Evolutionary conservation across 2,113 vertebrate genomes (phyloP).

Genomic region (Silurus glanis): DNA sequence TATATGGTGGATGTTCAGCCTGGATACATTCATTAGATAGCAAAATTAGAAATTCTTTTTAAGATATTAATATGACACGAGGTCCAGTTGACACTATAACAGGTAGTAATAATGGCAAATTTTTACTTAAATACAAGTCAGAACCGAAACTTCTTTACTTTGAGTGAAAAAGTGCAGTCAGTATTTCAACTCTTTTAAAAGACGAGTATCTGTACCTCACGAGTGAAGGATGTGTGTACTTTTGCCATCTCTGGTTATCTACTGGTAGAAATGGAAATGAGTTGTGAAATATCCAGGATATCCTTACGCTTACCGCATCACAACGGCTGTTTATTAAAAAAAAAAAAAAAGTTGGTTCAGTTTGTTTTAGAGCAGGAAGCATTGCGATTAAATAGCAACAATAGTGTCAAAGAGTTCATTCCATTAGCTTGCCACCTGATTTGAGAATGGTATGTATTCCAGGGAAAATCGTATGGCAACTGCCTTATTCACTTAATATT

Average conservation of each 20-base stretch:
- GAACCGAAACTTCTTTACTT: too few relatives aligned
- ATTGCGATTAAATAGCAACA: constrained; percentile 59
- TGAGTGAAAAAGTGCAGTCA: too few relatives aligned
- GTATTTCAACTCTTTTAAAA: too few relatives aligned
- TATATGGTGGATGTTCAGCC: too few relatives aligned
- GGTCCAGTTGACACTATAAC: too few relatives aligned
- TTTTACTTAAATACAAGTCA: too few relatives aligned
- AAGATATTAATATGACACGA: too few relatives aligned
- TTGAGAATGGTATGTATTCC: constrained; percentile 63
- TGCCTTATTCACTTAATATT: constrained; percentile 18
- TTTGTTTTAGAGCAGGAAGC: constrained; percentile 57
- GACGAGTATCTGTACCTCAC: too few relatives aligned
- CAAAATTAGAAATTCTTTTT: too few relatives aligned
- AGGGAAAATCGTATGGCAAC: constrained; percentile 38
- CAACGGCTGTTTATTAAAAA: constrained; percentile 20
- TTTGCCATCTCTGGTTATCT: not conserved
- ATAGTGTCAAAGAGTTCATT: constrained; percentile 63
- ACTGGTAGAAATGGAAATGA: constrained; percentile 34
- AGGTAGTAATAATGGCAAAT: too few relatives aligned
- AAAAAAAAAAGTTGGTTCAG: constrained; percentile 41
- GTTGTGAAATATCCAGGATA: constrained; percentile 42
- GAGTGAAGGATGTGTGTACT: too few relatives aligned
- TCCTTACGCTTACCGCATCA: constrained; percentile 42
- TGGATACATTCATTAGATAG: too few relatives aligned
- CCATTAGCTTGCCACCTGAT: constrained; percentile 64